Conservation (phyloP, 2,888 invertebrate species). For the Antitype chi region DNA sequence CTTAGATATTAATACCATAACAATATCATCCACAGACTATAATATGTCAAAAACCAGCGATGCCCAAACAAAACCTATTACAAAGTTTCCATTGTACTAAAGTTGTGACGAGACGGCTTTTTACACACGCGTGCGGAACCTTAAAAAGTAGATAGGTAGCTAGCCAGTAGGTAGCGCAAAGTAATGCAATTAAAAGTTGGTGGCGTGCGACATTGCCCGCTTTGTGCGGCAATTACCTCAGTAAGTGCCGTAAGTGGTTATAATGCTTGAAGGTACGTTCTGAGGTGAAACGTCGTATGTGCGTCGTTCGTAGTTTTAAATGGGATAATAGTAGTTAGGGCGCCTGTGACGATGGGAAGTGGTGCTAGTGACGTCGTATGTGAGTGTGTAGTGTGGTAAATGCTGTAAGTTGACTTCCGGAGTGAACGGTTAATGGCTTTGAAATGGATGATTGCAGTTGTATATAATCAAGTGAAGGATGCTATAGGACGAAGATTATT, state of each 20-base stretch:
- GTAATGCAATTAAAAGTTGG: slow-evolving; percentile 71
- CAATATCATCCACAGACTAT: neutral
- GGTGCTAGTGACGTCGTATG: slow-evolving; percentile 10
- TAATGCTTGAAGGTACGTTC: slow-evolving; percentile 51
- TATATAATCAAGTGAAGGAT: neutral
- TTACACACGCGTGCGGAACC: slow-evolving; percentile 44
- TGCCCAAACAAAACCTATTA: slow-evolving; percentile 59
- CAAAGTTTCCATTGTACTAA: slow-evolving; percentile 50
- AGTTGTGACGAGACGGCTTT: slow-evolving; percentile 43
- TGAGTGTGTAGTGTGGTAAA: neutral
- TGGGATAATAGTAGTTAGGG: slow-evolving; percentile 39
- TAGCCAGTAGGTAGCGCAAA: slow-evolving; percentile 46
- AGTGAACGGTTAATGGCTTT: neutral
- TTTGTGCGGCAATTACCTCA: slow-evolving; percentile 62
- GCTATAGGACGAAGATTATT: neutral
- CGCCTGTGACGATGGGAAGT: slow-evolving; percentile 16
- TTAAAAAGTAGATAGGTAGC: slow-evolving; percentile 42
- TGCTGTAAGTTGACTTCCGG: slow-evolving; percentile 12
- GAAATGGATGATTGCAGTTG: neutral
- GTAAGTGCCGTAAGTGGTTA: slow-evolving; percentile 58
- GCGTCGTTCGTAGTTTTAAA: slow-evolving; percentile 44
- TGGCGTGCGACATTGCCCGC: slow-evolving; percentile 63
- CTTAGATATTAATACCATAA: neutral
- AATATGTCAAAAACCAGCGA: slow-evolving; percentile 25
- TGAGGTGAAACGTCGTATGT: slow-evolving; percentile 34